Evolutionary conservation across 2,113 vertebrate genomes (phyloP).

Genomic region (Rhineura floridana): DNA sequence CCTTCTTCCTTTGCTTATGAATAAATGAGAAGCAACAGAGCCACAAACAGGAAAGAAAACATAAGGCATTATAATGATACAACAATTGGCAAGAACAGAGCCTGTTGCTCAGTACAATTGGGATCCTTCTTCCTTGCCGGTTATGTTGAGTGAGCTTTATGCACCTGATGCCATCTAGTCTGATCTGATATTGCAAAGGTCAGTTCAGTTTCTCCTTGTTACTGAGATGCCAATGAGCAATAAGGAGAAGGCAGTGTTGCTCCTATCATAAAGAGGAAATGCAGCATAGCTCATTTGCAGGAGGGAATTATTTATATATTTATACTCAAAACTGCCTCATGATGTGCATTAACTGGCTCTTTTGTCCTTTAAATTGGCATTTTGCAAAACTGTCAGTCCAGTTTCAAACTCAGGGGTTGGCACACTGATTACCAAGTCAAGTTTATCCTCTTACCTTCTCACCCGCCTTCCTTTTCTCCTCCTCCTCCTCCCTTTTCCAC

Average conservation of each 20-base stretch:
- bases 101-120: neutral
- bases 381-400: neutral
- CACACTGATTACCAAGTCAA: constrained; percentile 2
- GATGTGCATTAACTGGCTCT: neutral
- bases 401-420: neutral
- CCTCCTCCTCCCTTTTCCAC: neutral
- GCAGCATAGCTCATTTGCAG: neutral
- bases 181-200: neutral
- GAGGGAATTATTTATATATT: neutral
- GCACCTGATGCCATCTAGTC: neutral
- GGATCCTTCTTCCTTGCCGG: neutral
- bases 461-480: constrained; percentile 36
- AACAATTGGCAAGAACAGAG: neutral
- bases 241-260: neutral
- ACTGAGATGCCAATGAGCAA: neutral
- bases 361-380: constrained; percentile 4
- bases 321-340: neutral
- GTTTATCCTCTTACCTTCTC: constrained; percentile 35
- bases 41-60: constrained; percentile 27
- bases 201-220: neutral
- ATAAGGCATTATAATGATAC: constrained; percentile 6
- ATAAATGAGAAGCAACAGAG: constrained; percentile 4
- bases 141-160: neutral
- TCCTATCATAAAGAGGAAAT: neutral
- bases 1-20: constrained; percentile 9